Base-by-base conservation (phyloP, 2,888 invertebrate genomes). In the Frankliniella fusca region DNA sequence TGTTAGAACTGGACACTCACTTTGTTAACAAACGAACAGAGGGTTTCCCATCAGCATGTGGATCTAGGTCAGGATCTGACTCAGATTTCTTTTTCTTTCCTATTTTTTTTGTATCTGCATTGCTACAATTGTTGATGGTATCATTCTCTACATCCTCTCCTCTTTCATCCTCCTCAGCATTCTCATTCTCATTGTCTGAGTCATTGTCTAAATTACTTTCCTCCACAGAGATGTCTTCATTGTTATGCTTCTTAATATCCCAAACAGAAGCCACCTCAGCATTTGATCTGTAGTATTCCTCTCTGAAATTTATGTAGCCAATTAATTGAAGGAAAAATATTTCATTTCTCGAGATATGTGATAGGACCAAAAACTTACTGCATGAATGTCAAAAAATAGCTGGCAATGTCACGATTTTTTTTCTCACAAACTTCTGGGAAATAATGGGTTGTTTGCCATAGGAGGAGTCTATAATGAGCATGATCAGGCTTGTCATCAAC, bases 311-410 rank as follows among this genome's bases (percentile, higher is more conserved):
- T 85, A 83, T 80, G 83, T 81, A 82, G 82, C 80, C 83, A 81
- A 84, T 80, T 83, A 83, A 80, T 83, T 81, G 38, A 81, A 88
- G 5, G 89, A 85, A 81, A 88, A 80, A 48, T 48, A 79, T 49
- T 48, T 10, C 79, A 81, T n/a, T n/a, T 48, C 10, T 61, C 10
- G 27, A 80, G 48, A 80, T 38, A 50, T n/a, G 65, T 65, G 15
- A 20, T 20, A 80, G 38, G 18, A 79, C n/a, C 12, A 79, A 82
- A 90, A 85, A 90, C 92, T 87, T 90, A 92, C 89, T 93, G 91
- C 82, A 95, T 92, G 87, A 97, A 97, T 83, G 92, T 90, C 81
- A 97, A 89, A 85, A 98, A 93, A n/a, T 97, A 86, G 8, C 93
- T 91, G 0, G 95, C 93, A 27, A 97, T 88, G 87, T 95, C 94